Percentiles rank a stretch among this genome's conserved stretches.
Evolutionary conservation across 2,797 vertebrate species (phyloP).

Genomic region (Acrocephalus scirpaceus): DNA sequence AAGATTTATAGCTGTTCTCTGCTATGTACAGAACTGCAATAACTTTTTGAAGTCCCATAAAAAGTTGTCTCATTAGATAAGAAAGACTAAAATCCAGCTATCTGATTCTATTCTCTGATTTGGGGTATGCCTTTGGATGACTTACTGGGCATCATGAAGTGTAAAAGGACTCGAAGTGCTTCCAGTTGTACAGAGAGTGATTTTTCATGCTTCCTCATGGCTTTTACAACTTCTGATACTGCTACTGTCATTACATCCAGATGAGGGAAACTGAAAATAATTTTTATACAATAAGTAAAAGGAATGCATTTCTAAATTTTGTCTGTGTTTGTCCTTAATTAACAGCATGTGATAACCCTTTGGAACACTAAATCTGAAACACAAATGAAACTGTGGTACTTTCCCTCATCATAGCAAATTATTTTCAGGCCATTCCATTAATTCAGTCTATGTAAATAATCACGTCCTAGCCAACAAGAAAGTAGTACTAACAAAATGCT

Average conservation of each 20-base stretch:
- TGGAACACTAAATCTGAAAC: neutral
- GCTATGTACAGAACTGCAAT: neutral
- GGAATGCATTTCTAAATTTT: neutral
- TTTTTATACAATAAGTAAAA: neutral
- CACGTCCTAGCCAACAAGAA: neutral
- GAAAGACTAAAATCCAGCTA: neutral
- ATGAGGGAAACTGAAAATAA: constrained; percentile 79
- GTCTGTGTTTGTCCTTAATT: neutral
- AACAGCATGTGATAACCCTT: neutral
- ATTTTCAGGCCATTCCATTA: neutral
- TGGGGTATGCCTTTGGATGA: neutral
- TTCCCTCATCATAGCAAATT: neutral
- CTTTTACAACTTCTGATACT: constrained; percentile 82
- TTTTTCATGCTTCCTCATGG: constrained; percentile 85
- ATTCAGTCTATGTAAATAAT: neutral
- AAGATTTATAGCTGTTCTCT: neutral
- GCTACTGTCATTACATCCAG: constrained; percentile 86
- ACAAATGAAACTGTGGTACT: neutral
- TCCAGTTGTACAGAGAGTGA: constrained; percentile 86
- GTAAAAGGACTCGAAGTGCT: constrained; percentile 86
- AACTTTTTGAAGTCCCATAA: neutral
- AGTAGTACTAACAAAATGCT: neutral
- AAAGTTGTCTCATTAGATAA: neutral
- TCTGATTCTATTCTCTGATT: neutral
- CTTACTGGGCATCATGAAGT: constrained; percentile 88